phyloP scores from a whole-genome alignment of 2,888 invertebrate genomes.

The Dynastes maya region DNA sequence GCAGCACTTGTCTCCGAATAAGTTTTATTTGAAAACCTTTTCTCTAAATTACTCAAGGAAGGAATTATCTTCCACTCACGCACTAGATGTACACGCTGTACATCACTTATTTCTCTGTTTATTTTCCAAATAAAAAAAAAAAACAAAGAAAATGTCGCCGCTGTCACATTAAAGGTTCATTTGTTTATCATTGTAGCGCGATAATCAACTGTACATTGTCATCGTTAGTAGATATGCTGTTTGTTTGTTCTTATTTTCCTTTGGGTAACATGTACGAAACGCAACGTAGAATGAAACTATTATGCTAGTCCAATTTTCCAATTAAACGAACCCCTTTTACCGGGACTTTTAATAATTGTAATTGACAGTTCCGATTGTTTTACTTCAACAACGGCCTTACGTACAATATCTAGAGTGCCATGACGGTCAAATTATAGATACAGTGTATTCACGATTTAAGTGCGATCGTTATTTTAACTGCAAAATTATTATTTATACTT shows the following conservation, averaged over 20 bases:
- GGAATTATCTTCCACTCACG: too few relatives aligned
- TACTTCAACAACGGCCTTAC: slow-evolving; percentile 29
- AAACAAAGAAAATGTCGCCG: too few relatives aligned
- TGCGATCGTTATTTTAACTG: too few relatives aligned
- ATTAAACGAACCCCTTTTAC: slow-evolving; percentile 43
- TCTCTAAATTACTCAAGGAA: too few relatives aligned
- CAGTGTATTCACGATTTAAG: neutral
- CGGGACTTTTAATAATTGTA: slow-evolving; percentile 45
- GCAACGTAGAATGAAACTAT: slow-evolving; percentile 23
- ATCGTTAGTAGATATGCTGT: neutral
- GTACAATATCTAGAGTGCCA: slow-evolving; percentile 1
- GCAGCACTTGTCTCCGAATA: too few relatives aligned
- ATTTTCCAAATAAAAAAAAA: too few relatives aligned
- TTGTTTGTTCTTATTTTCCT: slow-evolving; percentile 28
- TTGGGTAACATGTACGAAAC: slow-evolving; percentile 12
- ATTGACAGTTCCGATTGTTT: slow-evolving; percentile 47
- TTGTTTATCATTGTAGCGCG: too few relatives aligned
- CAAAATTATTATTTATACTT: too few relatives aligned
- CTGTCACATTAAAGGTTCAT: too few relatives aligned
- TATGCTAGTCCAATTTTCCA: slow-evolving; percentile 40
- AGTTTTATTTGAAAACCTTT: too few relatives aligned
- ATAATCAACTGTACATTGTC: slow-evolving; percentile 1
- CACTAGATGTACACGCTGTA: too few relatives aligned
- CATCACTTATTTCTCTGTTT: too few relatives aligned
- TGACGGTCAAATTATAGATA: neutral